These are phyloP conservation scores for Anas platyrhynchos DNA, from an alignment of 2,113 vertebrate species.

Conservation along the genomic window DNA sequence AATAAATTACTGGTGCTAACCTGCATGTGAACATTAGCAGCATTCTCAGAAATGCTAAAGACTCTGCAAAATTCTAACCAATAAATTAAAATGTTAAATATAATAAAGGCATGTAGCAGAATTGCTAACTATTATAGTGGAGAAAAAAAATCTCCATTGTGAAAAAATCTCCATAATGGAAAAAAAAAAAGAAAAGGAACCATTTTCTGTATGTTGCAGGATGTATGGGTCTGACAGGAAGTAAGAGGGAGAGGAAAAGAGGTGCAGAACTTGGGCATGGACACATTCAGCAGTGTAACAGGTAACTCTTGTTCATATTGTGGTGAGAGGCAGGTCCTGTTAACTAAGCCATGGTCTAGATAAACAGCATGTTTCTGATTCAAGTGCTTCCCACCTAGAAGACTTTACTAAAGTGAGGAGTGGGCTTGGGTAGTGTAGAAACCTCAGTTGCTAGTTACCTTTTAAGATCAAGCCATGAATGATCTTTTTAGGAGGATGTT, in stretches of 20 bases:
- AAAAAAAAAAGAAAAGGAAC: neutral
- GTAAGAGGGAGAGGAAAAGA: neutral
- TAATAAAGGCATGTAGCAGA: neutral
- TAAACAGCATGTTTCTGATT: neutral
- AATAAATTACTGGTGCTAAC: neutral
- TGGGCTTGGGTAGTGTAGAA: neutral
- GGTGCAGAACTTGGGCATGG: neutral
- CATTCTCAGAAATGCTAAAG: neutral
- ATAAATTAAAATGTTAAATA: neutral
- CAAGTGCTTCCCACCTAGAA: neutral
- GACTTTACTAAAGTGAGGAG: neutral
- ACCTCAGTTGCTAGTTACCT: neutral
- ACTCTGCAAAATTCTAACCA: neutral
- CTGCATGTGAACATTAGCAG: neutral
- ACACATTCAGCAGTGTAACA: neutral
- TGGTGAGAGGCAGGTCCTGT: neutral
- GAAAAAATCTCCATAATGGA: neutral
- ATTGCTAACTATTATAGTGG: neutral
- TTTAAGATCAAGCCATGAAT: neutral
- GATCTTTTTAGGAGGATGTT: neutral
- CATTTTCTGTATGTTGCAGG: neutral
- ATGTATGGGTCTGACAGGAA: neutral
- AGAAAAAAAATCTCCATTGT: neutral
- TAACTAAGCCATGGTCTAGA: neutral
- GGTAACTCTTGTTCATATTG: neutral